Conservation (phyloP, 2,113 vertebrate genomes). For the Microtus montanus region DNA sequence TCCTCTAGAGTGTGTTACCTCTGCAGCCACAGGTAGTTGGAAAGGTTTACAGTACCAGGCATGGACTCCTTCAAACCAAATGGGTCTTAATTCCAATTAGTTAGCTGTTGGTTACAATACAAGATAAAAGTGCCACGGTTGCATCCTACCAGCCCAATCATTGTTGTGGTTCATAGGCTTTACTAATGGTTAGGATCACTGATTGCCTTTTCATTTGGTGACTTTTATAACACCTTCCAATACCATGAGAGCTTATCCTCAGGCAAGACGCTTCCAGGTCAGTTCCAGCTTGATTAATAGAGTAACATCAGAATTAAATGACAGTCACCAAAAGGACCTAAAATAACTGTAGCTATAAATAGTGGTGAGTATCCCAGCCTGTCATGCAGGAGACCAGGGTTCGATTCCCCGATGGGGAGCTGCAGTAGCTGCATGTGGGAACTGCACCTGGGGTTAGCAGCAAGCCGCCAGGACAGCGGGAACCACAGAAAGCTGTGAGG, state of each 20-base stretch:
- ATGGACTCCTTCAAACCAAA: neutral
- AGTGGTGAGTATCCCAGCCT: no score
- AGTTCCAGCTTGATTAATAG: neutral
- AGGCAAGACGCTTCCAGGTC: neutral
- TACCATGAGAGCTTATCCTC: neutral
- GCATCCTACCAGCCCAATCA: neutral
- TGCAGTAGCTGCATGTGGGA: no score
- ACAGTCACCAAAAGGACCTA: neutral
- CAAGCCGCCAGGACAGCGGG: no score
- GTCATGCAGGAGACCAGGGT: no score
- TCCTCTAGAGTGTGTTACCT: neutral
- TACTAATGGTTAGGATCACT: neutral
- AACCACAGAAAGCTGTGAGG: no score
- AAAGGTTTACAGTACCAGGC: neutral
- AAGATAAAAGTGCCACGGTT: neutral
- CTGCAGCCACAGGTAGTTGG: neutral
- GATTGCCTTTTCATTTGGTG: neutral
- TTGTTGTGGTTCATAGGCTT: neutral
- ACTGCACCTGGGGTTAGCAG: no score
- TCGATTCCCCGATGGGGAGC: no score
- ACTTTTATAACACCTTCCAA: neutral
- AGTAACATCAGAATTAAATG: neutral
- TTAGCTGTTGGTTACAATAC: neutral
- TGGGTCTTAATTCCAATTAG: neutral
- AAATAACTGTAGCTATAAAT: neutral